Percentiles rank a stretch among this genome's conserved stretches.
These are phyloP conservation scores for Volucella inanis DNA, from an alignment of 2,888 invertebrate genomes.

Conservation along the genomic window DNA sequence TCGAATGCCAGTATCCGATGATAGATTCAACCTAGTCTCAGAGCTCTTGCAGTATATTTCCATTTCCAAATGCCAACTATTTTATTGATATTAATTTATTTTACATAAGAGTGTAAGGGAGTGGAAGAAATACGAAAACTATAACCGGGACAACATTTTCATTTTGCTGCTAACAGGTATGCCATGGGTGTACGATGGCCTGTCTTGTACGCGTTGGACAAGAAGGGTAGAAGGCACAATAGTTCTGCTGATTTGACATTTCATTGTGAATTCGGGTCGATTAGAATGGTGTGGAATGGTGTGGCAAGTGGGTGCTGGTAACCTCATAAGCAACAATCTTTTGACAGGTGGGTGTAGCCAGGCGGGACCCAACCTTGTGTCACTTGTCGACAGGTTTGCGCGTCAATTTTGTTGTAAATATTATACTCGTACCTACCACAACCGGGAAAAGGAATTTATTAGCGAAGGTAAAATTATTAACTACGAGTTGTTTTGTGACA, in stretches of 20 bases:
- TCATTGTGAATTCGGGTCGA: constrained; percentile 72
- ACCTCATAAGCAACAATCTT: constrained; percentile 65
- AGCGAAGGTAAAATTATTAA: constrained; percentile 38
- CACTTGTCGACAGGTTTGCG: constrained; percentile 54
- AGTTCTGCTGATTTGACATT: constrained; percentile 70
- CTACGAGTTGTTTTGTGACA: constrained; percentile 6
- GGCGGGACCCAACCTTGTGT: constrained; percentile 8
- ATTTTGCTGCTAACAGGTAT: constrained; percentile 59
- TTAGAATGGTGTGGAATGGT: constrained; percentile 50
- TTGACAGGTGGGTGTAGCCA: constrained; percentile 26
- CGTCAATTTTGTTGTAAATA: not conserved
- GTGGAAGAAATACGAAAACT: constrained; percentile 38
- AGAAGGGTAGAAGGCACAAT: constrained; percentile 49
- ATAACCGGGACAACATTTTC: constrained; percentile 18
- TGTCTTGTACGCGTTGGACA: not conserved
- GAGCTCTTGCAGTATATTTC: constrained; percentile 2
- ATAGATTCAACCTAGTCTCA: constrained; percentile 25
- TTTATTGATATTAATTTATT: constrained; percentile 61
- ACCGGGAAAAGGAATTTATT: constrained; percentile 26
- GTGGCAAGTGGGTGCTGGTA: constrained; percentile 65
- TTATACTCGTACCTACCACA: constrained; percentile 1
- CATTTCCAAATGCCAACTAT: constrained; percentile 48
- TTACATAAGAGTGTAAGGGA: not conserved
- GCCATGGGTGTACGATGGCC: not conserved
- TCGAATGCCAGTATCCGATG: not conserved